Conservation (phyloP, 1,140 invertebrate species). For the Spodoptera frugiperda region DNA sequence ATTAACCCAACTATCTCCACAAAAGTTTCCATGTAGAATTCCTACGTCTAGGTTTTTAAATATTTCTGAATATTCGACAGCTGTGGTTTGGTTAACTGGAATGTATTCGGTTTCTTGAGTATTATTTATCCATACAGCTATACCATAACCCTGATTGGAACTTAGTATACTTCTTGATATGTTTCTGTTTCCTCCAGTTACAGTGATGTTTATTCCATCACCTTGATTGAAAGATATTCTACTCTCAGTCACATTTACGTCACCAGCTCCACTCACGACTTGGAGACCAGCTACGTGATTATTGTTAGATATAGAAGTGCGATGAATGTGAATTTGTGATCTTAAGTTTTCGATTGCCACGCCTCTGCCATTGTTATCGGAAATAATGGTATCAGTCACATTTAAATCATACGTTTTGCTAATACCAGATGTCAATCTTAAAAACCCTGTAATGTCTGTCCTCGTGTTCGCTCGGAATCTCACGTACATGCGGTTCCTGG, state of each 20-base stretch:
- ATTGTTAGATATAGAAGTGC: slow-evolving; percentile 94
- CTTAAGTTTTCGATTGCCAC: slow-evolving; percentile 94
- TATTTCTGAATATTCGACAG: slow-evolving; percentile 95
- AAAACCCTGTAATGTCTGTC: slow-evolving; percentile 90
- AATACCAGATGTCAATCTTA: slow-evolving; percentile 91
- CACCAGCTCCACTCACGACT: slow-evolving; percentile 94
- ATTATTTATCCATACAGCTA: slow-evolving; percentile 96
- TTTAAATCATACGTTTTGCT: slow-evolving; percentile 95
- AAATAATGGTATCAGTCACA: slow-evolving; percentile 93
- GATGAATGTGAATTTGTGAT: slow-evolving; percentile 92
- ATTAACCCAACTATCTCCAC: slow-evolving; percentile 92
- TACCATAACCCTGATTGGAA: slow-evolving; percentile 94
- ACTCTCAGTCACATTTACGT: slow-evolving; percentile 96
- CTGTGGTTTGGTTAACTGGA: slow-evolving; percentile 93
- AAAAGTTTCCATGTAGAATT: slow-evolving; percentile 93
- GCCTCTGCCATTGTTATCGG: slow-evolving; percentile 97
- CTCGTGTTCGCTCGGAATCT: slow-evolving; percentile 90
- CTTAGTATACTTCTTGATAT: slow-evolving; percentile 92
- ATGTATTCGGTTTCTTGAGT: slow-evolving; percentile 93
- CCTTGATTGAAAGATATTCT: slow-evolving; percentile 96
- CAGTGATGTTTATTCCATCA: slow-evolving; percentile 96
- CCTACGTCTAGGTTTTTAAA: slow-evolving; percentile 94
- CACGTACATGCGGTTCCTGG: slow-evolving; percentile 91
- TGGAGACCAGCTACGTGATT: slow-evolving; percentile 95
- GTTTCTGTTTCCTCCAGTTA: slow-evolving; percentile 95